These are phyloP conservation scores for Cyrtonyx montezumae DNA, from an alignment of 2,113 vertebrate genomes.

Conservation along the genomic window DNA sequence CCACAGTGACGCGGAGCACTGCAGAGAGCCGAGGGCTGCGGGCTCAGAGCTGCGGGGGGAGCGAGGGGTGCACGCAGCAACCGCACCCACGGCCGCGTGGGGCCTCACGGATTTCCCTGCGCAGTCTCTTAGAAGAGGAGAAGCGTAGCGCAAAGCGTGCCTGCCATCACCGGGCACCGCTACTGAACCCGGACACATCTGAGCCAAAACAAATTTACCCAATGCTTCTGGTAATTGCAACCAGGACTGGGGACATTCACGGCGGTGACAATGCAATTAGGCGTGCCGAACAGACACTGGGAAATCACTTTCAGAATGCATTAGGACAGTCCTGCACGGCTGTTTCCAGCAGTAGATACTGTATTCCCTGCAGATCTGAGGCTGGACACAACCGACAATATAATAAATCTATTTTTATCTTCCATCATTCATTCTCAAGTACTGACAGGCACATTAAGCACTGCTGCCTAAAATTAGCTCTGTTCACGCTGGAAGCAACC, in stretches of 20 bases:
- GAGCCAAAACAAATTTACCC: conserved; percentile 27
- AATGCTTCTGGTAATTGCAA: neutral
- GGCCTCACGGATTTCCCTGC: neutral
- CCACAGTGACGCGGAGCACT: too few species aligned
- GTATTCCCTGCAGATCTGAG: conserved; percentile 24
- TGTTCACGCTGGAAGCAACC: conserved; percentile 61
- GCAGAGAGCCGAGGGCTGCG: too few species aligned
- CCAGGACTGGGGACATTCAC: neutral
- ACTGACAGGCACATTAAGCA: conserved; percentile 52
- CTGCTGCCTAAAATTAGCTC: conserved; percentile 73
- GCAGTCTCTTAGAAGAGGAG: neutral
- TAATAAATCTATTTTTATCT: conserved; percentile 56
- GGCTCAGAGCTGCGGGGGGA: too few species aligned
- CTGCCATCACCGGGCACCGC: neutral
- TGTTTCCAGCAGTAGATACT: conserved; percentile 1
- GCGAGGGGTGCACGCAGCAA: too few species aligned
- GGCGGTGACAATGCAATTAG: conserved; percentile 40
- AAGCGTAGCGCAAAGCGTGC: neutral
- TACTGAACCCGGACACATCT: neutral
- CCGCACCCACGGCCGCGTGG: neutral
- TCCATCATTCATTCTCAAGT: conserved; percentile 61
- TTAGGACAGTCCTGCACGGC: neutral
- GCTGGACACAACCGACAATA: neutral
- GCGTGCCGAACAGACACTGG: neutral
- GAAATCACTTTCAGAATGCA: conserved; percentile 39